Base-by-base conservation (phyloP, 2,113 vertebrate species). In the Psammodynastes pulverulentus region DNA sequence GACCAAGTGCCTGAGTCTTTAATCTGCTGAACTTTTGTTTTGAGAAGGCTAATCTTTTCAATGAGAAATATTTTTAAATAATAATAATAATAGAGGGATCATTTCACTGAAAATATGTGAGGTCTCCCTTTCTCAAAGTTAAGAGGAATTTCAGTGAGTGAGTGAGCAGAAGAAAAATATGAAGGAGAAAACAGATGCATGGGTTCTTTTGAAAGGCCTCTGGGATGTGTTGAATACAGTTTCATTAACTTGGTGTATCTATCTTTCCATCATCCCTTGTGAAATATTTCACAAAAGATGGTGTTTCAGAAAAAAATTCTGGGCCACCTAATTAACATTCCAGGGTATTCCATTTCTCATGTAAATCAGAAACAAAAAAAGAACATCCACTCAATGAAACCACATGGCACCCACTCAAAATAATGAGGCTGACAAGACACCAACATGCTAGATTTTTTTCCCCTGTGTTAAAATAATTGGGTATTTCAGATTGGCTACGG, bases 391-490 rank as follows among this genome's bases (percentile, higher is more conserved):
- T 52, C 51, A 93, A 15, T 93, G 62, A 94, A 26, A 21, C 84
- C 34, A 94, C 67, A 89, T 34, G 94, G 92, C 92, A 89, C 92
- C 94, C 85, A 90, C 79, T 91, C 84, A 92, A 96, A 96, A 92
- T 88, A 94, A 95, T 95, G 93, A 95, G 94, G 86, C 91, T 86
- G 0, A 96, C 96, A 90, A 95, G 91, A 89, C 87, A 92, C 91
- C 91, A 92, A 34, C 91, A 94, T 91, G 96, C 96, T 85, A 93
- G 92, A 91, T 88, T 95, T 92, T 95, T 96, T 95, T 96, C 90
- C 94, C 90, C 94, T 96, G 91, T 89, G 93, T 91, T 96, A 95
- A 96, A 95, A 96, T 94, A 96, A 97, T 92, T 95, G 96, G 84
- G 90, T 92, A 91, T 95, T 94, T 93, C 15, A 94, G 72, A 88